Evolutionary conservation across 2,888 invertebrate genomes (phyloP), one percentile per base, ranked within the genome.

Genomic region (Eilema sororculum): DNA sequence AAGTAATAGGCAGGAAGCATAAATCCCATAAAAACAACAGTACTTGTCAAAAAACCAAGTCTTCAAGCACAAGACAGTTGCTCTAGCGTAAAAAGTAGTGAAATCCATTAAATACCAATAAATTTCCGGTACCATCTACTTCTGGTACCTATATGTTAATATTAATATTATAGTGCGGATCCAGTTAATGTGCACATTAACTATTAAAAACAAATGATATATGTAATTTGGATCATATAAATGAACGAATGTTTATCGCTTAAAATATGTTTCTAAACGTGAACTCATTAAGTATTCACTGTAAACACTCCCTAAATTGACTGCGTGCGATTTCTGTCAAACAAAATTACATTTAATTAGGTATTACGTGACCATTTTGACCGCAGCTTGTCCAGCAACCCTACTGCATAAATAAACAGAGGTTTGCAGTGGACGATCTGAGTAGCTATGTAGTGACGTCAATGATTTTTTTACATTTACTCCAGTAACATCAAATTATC

Each of bases 281-380:
- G 12, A 24, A 24, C 58, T 22, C 16, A 37, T 62, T 70, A 71
- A 46, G 62, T 63, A 65, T 79, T 74, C 46, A 70, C 67, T 74
- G 71, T 79, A 2, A 71, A 73, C 64, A 76, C 46, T 68, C 68
- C 66, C 33, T 65, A 69, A 66, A 80, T 75, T 75, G 75, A 76
- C 72, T 75, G 62, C 59, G 65, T 77, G 65, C 62, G 67, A 75
- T 72, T 74, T 58, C 73, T 70, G 77, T 75, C 79, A 76, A 67
- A 67, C 72, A 72, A 74, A 77, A 82, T 76, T 80, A 74, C 74
- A 76, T 77, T 76, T 78, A 82, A 80, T 77, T 80, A 80, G 75
- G 72, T 74, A 77, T 76, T 71, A 75, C 72, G 70, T 61, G 60
- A 16, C 66, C 77, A 77, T 71, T 79, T 71, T 64, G 66, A 79